Evolutionary conservation across 1,140 invertebrate species (phyloP), one percentile per base, ranked within the genome.

Genomic region (Octopus sinensis): DNA sequence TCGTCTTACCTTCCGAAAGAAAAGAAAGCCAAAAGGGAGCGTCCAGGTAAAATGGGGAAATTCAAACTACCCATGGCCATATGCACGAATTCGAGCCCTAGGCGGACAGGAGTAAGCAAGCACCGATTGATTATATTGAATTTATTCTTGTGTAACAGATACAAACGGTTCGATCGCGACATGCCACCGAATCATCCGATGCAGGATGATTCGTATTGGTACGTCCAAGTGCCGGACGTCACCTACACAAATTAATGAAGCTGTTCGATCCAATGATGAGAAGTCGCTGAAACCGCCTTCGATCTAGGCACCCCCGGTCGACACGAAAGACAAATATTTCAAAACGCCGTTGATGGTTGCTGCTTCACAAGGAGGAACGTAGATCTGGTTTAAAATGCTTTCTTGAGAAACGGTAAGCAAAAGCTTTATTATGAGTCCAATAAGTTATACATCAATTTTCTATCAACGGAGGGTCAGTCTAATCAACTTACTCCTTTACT

Each of bases 281-380:
- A 89, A 90, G 78, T 89, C 90, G 9, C 51, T 91, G 79, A 88
- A 81, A 84, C 83, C 82, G 89, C 90, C 2, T 85, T 91, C 52
- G 82, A 84, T 52, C 85, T 84, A 80, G 90, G 90, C 7, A 83
- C n/a, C 87, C 4, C 85, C 85, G n/a, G 88, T 90, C 7, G 90
- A 91, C 81, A 89, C 87, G 5, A 84, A 89, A 76, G 90, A 91
- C 84, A 90, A 88, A 81, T 91, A 88, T 83, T 91, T 88, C 85
- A 91, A 91, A 83, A 91, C 91, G n/a, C 90, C 91, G 9, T 85
- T 91, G 12, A 91, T 91, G 90, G 84, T 87, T 6, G 90, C 91
- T 5, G 87, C 87, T 82, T 80, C 85, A 52, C 80, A 85, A 54
- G 90, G 90, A 9, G 88, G 89, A 79, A 82, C 90, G 23, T 84